Conservation (phyloP, 1,140 invertebrate species). For the Sweltsa coloradensis region DNA sequence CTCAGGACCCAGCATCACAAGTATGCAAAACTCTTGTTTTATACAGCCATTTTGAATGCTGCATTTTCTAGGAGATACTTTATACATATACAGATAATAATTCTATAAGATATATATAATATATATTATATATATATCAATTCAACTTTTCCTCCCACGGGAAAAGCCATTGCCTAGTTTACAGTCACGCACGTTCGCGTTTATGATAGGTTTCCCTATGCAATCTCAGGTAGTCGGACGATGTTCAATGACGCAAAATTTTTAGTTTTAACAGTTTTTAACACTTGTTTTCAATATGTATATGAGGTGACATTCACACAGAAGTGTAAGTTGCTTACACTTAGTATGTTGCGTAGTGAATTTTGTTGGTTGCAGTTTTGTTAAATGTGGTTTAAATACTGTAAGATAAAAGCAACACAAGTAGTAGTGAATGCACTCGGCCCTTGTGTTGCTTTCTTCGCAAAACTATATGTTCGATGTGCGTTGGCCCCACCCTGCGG, state of each 20-base stretch:
- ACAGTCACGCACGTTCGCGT: slow-evolving; percentile 8
- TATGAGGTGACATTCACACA: too few species aligned
- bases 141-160: slow-evolving; percentile 4
- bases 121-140: too few species aligned
- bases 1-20: slow-evolving; percentile 9
- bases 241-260: slow-evolving; percentile 8
- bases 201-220: slow-evolving; percentile 12
- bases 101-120: too few species aligned
- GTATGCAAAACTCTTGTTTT: slow-evolving; percentile 10
- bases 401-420: too few species aligned
- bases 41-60: slow-evolving; percentile 11
- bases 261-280: slow-evolving; percentile 7
- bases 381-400: slow-evolving; percentile 7
- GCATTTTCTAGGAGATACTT: slow-evolving; percentile 11
- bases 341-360: slow-evolving; percentile 5
- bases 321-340: too few species aligned
- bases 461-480: too few species aligned
- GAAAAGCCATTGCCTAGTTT: slow-evolving; percentile 10
- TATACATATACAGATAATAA: slow-evolving; percentile 6
- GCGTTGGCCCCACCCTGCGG: too few species aligned
- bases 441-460: too few species aligned
- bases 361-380: slow-evolving; percentile 13
- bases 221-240: slow-evolving; percentile 13
- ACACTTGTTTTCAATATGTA: too few species aligned
- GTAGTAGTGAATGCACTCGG: too few species aligned